Evolutionary conservation across 2,113 vertebrate genomes (phyloP).

Genomic region (Melanerpes aurifrons): DNA sequence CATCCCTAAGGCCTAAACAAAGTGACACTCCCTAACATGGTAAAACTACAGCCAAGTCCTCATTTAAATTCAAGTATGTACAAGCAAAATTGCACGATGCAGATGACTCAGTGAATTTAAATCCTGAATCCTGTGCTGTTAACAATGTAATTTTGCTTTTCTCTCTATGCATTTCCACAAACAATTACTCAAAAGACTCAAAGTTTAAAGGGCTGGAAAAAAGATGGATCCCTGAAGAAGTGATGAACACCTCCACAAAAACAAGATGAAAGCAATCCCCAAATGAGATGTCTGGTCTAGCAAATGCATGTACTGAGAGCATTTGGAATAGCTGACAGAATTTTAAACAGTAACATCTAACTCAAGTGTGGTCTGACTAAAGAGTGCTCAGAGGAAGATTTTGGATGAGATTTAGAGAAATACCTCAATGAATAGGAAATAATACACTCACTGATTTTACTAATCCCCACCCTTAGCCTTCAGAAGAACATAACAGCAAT

Average conservation of each 20-base stretch:
- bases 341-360: background rate
- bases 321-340: background rate
- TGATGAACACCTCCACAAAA: background rate
- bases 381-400: background rate
- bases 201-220: background rate
- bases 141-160: background rate
- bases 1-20: background rate
- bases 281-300: background rate
- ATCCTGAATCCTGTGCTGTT: background rate
- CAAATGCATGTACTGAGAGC: background rate
- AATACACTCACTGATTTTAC: background rate
- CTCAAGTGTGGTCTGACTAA: background rate
- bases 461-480: background rate
- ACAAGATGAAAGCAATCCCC: background rate
- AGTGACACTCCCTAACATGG: background rate
- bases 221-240: background rate
- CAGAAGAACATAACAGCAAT: background rate
- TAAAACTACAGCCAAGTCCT: background rate
- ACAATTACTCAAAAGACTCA: background rate
- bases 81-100: fast-evolving
- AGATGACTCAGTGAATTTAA: background rate
- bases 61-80: background rate
- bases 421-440: background rate
- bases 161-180: background rate
- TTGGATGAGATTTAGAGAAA: background rate